These are phyloP conservation scores for Xiphydria camelus DNA, from an alignment of 2,888 invertebrate genomes.

Conservation along the genomic window DNA sequence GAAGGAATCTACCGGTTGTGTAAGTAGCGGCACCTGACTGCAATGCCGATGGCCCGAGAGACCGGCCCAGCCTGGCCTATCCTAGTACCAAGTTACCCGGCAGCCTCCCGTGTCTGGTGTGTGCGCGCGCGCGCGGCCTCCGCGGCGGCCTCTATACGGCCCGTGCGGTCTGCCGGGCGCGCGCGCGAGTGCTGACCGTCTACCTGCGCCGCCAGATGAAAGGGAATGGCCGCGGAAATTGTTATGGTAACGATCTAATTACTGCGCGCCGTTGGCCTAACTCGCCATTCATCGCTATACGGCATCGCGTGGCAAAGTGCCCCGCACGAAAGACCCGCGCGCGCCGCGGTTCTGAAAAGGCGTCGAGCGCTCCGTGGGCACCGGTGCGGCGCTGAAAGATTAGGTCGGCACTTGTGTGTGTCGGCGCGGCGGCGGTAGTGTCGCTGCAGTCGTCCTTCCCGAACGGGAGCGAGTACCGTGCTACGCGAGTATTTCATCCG, in stretches of 20 bases:
- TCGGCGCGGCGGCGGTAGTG: too few relatives aligned
- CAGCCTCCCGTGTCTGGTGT: constrained; percentile 12
- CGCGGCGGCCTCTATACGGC: background rate
- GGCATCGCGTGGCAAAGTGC: too few relatives aligned
- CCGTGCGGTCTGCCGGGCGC: background rate
- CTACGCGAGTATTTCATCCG: too few relatives aligned
- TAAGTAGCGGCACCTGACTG: constrained; percentile 53
- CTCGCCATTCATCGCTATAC: background rate
- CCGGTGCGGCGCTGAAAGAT: too few relatives aligned
- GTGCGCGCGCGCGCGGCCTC: background rate
- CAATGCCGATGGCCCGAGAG: constrained; percentile 43
- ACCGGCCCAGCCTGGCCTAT: constrained; percentile 18
- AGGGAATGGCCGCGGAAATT: constrained; percentile 45
- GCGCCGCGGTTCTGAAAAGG: too few relatives aligned
- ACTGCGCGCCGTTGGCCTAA: constrained; percentile 19
- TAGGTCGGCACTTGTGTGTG: too few relatives aligned
- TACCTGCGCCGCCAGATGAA: constrained; percentile 28
- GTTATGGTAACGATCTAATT: constrained; percentile 44
- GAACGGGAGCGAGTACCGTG: too few relatives aligned
- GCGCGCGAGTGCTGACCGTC: too few relatives aligned
- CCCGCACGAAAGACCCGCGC: too few relatives aligned
- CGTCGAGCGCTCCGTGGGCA: too few relatives aligned
- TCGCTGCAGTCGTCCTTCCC: too few relatives aligned
- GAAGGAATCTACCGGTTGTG: constrained; percentile 51
- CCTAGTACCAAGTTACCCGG: constrained; percentile 17